Conservation (phyloP, 23 tunicate genomes). For the Phallusia fumigata region DNA sequence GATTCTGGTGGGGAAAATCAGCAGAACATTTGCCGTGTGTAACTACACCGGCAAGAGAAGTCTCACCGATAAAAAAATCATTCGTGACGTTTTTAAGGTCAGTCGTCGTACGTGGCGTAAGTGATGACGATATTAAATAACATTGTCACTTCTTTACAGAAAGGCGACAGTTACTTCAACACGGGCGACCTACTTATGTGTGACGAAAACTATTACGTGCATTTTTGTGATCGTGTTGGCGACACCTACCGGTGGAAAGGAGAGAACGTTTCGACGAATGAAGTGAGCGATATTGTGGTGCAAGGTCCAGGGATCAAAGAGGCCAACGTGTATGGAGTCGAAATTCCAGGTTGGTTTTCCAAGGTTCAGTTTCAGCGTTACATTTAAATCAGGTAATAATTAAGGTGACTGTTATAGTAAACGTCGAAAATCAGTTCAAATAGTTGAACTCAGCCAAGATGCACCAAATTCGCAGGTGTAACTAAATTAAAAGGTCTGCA, state of each 20-base stretch:
- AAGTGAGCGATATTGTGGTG: conserved; percentile 71
- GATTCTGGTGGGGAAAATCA: conserved; percentile 55
- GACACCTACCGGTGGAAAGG: conserved; percentile 98
- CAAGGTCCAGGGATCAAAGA: conserved; percentile 54
- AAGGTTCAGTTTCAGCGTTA: too few species aligned
- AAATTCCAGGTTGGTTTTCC: conserved; percentile 44
- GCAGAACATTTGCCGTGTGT: conserved; percentile 17
- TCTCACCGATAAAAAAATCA: conserved; percentile 74
- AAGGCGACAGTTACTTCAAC: conserved; percentile 85
- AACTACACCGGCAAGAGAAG: conserved; percentile 71
- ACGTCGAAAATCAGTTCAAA: too few species aligned
- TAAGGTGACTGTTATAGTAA: too few species aligned
- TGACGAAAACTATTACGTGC: conserved; percentile 45
- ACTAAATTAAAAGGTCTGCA: too few species aligned
- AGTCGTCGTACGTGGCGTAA: too few species aligned
- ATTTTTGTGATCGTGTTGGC: conserved; percentile 81
- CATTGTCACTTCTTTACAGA: conserved; percentile 17
- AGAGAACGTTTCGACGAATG: conserved; percentile 92
- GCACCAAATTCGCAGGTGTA: too few species aligned
- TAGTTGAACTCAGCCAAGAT: too few species aligned
- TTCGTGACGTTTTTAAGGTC: conserved; percentile 71
- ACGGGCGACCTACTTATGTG: conserved; percentile 73
- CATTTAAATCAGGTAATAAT: too few species aligned
- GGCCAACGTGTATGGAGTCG: conserved; percentile 80
- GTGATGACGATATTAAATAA: too few species aligned